Percentiles rank a stretch among this genome's conserved stretches.
phyloP scores from a whole-genome alignment of 2,797 vertebrate genomes.

The Arctocebus calabarensis region DNA sequence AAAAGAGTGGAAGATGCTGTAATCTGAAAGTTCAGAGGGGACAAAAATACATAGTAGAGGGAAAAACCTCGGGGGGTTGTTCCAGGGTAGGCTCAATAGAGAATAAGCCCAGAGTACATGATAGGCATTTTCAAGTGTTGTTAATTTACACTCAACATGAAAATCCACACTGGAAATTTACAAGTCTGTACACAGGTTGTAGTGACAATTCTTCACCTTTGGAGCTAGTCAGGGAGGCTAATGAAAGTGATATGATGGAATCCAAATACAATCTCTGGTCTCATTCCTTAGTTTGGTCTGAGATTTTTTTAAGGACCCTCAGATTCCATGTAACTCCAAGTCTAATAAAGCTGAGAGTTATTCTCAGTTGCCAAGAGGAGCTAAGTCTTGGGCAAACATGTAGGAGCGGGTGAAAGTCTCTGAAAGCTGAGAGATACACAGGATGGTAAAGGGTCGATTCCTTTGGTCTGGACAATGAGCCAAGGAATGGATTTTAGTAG shows the following conservation, averaged over 20 bases:
- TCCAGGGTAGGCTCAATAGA: neutral
- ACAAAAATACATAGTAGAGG: neutral
- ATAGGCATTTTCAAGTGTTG: neutral
- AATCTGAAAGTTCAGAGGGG: slow-evolving; percentile 33
- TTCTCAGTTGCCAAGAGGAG: neutral
- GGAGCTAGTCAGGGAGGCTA: neutral
- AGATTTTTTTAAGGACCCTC: slow-evolving; percentile 35
- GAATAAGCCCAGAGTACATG: neutral
- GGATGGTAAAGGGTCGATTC: neutral
- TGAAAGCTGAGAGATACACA: neutral
- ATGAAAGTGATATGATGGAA: neutral
- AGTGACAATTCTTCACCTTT: neutral
- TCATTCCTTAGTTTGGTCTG: slow-evolving; percentile 20
- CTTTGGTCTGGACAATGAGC: neutral
- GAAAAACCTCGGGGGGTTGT: neutral
- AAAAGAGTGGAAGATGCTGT: slow-evolving; percentile 22
- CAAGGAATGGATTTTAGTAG: neutral
- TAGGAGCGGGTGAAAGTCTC: neutral
- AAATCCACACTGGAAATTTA: neutral
- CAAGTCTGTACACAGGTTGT: neutral
- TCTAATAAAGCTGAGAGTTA: slow-evolving; percentile 8
- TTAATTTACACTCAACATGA: neutral
- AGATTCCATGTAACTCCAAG: neutral
- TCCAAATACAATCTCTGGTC: neutral
- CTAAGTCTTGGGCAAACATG: neutral